Evolutionary conservation across 2,888 invertebrate species (phyloP).

Genomic region (Chelonus formosanus): DNA sequence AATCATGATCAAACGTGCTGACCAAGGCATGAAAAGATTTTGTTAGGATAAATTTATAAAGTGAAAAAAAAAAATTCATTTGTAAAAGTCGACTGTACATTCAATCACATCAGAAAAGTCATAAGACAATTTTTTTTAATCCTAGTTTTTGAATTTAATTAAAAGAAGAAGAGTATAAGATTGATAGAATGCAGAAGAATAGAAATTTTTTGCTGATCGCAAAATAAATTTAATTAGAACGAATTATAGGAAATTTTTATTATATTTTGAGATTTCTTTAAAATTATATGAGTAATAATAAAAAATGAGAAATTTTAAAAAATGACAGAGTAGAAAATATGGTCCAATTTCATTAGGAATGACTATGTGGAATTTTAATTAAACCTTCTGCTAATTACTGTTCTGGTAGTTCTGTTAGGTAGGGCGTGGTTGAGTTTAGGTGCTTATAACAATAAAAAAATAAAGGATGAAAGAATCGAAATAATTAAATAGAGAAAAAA

Average conservation of each 20-base stretch:
- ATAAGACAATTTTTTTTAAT: too few relatives aligned
- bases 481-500: too few relatives aligned
- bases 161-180: too few relatives aligned
- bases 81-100: neutral
- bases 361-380: conserved; percentile 48
- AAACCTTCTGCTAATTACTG: conserved; percentile 45
- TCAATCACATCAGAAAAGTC: too few relatives aligned
- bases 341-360: conserved; percentile 43
- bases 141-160: too few relatives aligned
- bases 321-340: conserved; percentile 20
- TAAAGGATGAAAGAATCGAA: too few relatives aligned
- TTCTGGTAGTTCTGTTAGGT: conserved; percentile 38
- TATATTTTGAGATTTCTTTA: too few relatives aligned
- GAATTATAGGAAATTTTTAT: too few relatives aligned
- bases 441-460: too few relatives aligned
- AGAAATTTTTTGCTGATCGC: too few relatives aligned
- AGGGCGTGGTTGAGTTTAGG: conserved; percentile 31
- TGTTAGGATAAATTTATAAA: neutral
- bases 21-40: conserved; percentile 21
- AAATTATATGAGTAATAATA: neutral
- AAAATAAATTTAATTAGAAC: too few relatives aligned
- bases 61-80: neutral
- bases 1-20: conserved; percentile 25
- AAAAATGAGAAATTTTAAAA: conserved; percentile 2
- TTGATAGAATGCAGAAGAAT: too few relatives aligned